Base-by-base conservation (phyloP, 2,113 vertebrate genomes). In the Chloropsis cyanopogon region DNA sequence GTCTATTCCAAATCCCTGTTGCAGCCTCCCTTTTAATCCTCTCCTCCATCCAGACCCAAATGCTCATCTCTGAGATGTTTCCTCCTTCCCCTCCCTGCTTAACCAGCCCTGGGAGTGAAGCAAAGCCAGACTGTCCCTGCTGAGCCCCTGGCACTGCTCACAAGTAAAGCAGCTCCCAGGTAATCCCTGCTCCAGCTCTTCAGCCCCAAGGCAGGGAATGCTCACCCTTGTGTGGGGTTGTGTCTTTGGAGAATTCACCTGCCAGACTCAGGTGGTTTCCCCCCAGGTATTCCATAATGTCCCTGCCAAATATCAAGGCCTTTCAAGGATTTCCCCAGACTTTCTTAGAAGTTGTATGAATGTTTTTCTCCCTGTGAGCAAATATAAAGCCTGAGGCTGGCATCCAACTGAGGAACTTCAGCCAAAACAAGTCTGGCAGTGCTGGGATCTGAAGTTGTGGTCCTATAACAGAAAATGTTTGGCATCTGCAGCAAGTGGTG, bases 341-440 rank as follows among this genome's bases (percentile, higher is more conserved):
- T 73, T 93, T 63, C 86, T 83, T 44, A 86, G 82, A 95, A 86
- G 71, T 37, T 65, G 46, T 15, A 37, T 23, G 50, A 66, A n/a
- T 85, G 49, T 20, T 50, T 59, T 93, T 56, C 64, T 39, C 29
- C 35, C 63, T 42, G n/a, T 11, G 24, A 88, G 68, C 68, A 94
- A 94, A 95, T 66, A 88, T 4, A 82, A 91, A 92, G 86, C 54
- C 56, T 1, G 50, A 88, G 64, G 79, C 90, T 92, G 90, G 92
- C 73, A 94, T 47, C 82, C 64, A 88, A 80, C 79, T 78, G 85
- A 73, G 80, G 41, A 77, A 59, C 80, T 86, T 66, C 63, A 93
- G 95, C 95, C 96, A 95, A 83, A 93, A 57, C 68, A 35, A 90
- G 75, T 2, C 71, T 95, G 93, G 88, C 90, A 93, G 47, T 17